These are phyloP conservation scores for Gonioctena quinquepunctata DNA, from an alignment of 1,140 invertebrate genomes.

Conservation along the genomic window DNA sequence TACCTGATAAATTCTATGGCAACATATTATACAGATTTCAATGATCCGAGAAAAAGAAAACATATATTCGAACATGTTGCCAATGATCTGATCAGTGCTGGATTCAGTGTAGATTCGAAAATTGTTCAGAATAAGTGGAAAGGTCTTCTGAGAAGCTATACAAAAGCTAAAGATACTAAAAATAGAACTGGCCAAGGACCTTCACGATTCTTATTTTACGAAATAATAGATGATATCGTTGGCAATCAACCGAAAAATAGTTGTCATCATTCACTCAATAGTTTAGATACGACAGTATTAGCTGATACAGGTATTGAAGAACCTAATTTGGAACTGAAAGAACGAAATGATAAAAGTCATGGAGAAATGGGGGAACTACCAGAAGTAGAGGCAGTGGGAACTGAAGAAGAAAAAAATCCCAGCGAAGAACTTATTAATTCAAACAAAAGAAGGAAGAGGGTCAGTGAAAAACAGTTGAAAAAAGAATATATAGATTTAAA, in stretches of 20 bases:
- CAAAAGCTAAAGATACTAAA: constrained; percentile 4
- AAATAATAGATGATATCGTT: constrained; percentile 11
- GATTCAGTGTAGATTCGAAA: background rate
- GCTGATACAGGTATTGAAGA: background rate
- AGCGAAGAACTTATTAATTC: background rate
- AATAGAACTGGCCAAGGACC: constrained; percentile 12
- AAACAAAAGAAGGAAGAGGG: background rate
- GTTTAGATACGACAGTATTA: background rate
- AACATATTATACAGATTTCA: constrained; percentile 6
- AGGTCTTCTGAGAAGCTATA: constrained; percentile 7
- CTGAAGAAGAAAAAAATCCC: background rate
- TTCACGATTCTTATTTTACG: constrained; percentile 12
- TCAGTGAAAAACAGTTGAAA: background rate
- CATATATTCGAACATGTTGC: constrained; percentile 20
- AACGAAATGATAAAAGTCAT: too few species aligned
- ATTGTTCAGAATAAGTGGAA: constrained; percentile 12
- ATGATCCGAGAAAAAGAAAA: constrained; percentile 12
- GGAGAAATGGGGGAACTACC: too few species aligned
- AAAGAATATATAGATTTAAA: background rate
- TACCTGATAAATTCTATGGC: constrained; percentile 11
- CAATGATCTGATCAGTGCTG: constrained; percentile 10
- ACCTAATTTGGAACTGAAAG: background rate
- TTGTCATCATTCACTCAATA: constrained; percentile 7
- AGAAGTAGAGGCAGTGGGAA: background rate
- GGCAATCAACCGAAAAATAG: constrained; percentile 13